Evolutionary conservation across 2,888 invertebrate species (phyloP).

Genomic region (Mythimna loreyi): DNA sequence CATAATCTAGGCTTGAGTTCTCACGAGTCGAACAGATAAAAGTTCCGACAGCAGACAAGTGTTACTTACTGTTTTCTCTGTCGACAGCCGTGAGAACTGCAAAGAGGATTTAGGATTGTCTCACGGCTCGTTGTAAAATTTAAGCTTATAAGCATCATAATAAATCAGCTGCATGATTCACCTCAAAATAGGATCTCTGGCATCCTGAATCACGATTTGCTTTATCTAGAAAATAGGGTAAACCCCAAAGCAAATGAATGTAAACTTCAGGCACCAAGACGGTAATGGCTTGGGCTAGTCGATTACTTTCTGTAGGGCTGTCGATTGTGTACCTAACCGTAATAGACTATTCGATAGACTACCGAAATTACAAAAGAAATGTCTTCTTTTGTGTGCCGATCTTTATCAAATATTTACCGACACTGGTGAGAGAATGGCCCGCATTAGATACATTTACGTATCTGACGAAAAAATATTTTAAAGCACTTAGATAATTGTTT

Average conservation of each 20-base stretch:
- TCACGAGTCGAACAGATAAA: no score
- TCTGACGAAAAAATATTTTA: not conserved
- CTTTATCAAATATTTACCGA: conserved; percentile 31
- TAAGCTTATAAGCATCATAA: no score
- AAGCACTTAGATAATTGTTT: not conserved
- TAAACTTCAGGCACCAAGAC: not conserved
- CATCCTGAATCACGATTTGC: not conserved
- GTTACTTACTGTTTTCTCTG: no score
- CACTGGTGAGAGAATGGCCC: conserved; percentile 4
- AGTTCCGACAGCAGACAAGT: no score
- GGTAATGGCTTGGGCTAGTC: not conserved
- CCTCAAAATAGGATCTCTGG: no score
- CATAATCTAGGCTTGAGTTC: no score
- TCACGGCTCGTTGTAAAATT: no score
- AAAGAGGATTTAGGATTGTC: no score
- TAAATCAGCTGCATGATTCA: no score
- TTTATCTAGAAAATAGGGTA: not conserved
- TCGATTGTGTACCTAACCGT: not conserved
- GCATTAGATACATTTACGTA: not conserved
- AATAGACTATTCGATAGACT: conserved; percentile 28
- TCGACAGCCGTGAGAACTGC: no score
- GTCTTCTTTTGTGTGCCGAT: conserved; percentile 14
- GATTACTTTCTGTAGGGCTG: not conserved
- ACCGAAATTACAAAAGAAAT: not conserved
- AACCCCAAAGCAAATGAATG: conserved; percentile 1